A percentile compares a stretch with the other conserved stretches of the same genome.
Evolutionary conservation across 2,888 invertebrate species (phyloP).

Genomic region (Cheilosia soror): DNA sequence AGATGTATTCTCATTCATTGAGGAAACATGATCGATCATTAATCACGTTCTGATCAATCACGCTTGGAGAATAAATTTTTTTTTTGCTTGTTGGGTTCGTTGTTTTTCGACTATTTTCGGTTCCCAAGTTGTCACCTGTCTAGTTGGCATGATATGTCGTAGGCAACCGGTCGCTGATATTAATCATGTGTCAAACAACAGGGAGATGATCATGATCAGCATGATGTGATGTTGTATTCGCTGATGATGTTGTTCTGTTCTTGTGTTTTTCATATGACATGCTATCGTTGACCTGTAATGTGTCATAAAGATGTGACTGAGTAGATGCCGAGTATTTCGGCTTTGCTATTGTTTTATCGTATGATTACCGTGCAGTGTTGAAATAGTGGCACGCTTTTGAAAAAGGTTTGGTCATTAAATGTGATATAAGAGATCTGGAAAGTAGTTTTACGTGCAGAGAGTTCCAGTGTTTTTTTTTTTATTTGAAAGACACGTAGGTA

Average conservation of each 20-base stretch:
- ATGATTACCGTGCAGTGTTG: constrained; percentile 29
- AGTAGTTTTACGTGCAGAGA: constrained; percentile 10
- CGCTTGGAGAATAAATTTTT: constrained; percentile 2
- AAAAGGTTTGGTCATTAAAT: constrained; percentile 48
- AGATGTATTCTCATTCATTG: constrained; percentile 21
- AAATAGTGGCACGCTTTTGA: constrained; percentile 50
- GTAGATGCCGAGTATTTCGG: constrained; percentile 13
- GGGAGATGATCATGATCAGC: constrained; percentile 53
- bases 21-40: constrained; percentile 72
- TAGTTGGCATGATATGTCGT: constrained; percentile 55
- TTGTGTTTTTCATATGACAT: constrained; percentile 6
- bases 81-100: constrained; percentile 5
- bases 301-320: constrained; percentile 67
- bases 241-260: constrained; percentile 51
- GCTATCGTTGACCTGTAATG: constrained; percentile 59
- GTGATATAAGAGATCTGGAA: constrained; percentile 30
- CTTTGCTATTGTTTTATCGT: constrained; percentile 9
- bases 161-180: constrained; percentile 71
- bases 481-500: constrained; percentile 1
- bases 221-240: constrained; percentile 34
- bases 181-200: constrained; percentile 62
- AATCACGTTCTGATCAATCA: constrained; percentile 72
- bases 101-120: constrained; percentile 35
- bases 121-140: constrained; percentile 72
- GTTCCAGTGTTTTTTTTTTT: neutral